Evolutionary conservation across 2,888 invertebrate species (phyloP).

Genomic region (Malachius bipustulatus): DNA sequence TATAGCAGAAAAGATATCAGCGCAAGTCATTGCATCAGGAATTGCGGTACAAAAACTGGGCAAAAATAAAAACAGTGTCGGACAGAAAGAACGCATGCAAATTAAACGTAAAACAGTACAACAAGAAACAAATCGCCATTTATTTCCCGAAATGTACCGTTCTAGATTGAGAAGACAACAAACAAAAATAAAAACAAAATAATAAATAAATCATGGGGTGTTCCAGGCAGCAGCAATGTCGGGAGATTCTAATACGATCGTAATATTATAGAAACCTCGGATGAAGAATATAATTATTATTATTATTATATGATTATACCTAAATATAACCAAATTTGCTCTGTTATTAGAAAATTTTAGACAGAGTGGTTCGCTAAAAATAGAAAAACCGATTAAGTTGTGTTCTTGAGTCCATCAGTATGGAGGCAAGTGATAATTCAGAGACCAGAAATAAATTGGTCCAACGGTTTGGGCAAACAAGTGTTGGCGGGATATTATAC

Average conservation of each 20-base stretch:
- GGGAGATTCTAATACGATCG: slow-evolving; percentile 6
- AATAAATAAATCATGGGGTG: slow-evolving; percentile 14
- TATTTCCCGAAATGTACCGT: slow-evolving; percentile 18
- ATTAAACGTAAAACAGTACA: not conserved
- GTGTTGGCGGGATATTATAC: too few relatives aligned
- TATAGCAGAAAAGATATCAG: slow-evolving; percentile 24
- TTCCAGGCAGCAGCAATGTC: slow-evolving; percentile 14
- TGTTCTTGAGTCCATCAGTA: too few relatives aligned
- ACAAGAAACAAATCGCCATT: not conserved
- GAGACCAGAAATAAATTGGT: too few relatives aligned
- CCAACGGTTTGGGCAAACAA: too few relatives aligned
- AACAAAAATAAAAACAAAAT: slow-evolving; percentile 17
- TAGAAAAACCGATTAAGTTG: too few relatives aligned
- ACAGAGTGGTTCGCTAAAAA: too few relatives aligned
- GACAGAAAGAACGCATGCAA: slow-evolving; percentile 1
- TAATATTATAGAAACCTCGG: too few relatives aligned
- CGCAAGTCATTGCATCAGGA: slow-evolving; percentile 35
- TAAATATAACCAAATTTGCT: too few relatives aligned
- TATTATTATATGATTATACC: too few relatives aligned
- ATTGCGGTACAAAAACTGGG: slow-evolving; percentile 25
- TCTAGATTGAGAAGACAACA: slow-evolving; percentile 22
- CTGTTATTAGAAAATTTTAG: too few relatives aligned
- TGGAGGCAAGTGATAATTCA: too few relatives aligned
- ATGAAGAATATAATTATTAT: too few relatives aligned
- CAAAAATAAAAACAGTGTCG: slow-evolving; percentile 1